phyloP scores from a whole-genome alignment of 1,140 invertebrate genomes.

The Macrocentrus cingulum region DNA sequence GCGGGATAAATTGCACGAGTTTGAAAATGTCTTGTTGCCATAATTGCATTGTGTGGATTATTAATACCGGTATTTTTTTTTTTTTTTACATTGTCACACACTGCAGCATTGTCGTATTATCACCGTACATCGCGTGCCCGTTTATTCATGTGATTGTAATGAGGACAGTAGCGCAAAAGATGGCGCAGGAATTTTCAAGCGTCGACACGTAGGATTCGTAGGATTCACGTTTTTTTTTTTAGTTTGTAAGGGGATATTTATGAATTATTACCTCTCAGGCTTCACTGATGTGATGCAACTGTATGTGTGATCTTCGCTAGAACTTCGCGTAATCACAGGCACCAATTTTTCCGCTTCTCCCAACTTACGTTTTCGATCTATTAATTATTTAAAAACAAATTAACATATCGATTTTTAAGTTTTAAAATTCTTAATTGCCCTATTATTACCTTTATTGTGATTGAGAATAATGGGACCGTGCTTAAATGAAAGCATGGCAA shows the following conservation, averaged over 20 bases:
- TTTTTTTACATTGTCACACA: background rate
- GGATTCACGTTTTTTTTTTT: constrained; percentile 7
- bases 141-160: background rate
- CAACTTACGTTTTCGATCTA: constrained; percentile 51
- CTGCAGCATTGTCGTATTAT: background rate
- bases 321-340: constrained; percentile 71
- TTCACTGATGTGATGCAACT: constrained; percentile 57
- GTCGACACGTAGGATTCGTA: background rate
- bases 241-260: no score
- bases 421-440: background rate
- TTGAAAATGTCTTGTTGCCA: background rate
- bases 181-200: constrained; percentile 25
- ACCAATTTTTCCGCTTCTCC: constrained; percentile 52
- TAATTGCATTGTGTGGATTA: background rate
- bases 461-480: constrained; percentile 65
- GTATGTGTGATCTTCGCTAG: constrained; percentile 80
- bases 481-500: constrained; percentile 80
- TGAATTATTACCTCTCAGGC: constrained; percentile 46
- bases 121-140: no score
- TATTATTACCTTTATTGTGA: constrained; percentile 56
- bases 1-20: no score
- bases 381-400: constrained; percentile 8
- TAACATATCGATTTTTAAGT: constrained; percentile 1
- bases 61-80: background rate
- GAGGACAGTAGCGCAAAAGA: constrained; percentile 8